A percentile compares a stretch with the other conserved stretches of the same genome.
These are phyloP conservation scores for Lepus townsendii DNA, from an alignment of 2,797 vertebrate genomes.

Conservation along the genomic window DNA sequence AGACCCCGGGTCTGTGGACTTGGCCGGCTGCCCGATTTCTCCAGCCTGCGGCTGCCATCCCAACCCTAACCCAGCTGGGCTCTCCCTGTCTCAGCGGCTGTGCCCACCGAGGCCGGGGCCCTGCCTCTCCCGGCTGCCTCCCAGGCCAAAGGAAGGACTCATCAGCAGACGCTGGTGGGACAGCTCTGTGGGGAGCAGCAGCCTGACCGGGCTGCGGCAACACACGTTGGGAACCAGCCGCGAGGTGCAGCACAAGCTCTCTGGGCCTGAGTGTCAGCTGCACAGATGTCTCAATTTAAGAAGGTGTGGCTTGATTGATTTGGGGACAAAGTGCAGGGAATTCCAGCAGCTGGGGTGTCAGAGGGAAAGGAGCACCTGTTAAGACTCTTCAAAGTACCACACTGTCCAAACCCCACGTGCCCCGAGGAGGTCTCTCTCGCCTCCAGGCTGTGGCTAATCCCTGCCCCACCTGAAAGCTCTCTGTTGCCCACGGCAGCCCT, in stretches of 20 bases:
- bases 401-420: not conserved
- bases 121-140: not conserved
- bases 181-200: not conserved
- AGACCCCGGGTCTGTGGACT: not conserved
- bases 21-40: conserved; percentile 6
- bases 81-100: not conserved
- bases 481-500: not conserved
- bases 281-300: conserved; percentile 70
- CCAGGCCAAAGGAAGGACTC: not conserved
- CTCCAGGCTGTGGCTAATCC: not conserved
- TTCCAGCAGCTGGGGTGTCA: conserved; percentile 39
- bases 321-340: not conserved
- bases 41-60: not conserved
- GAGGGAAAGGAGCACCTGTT: not conserved
- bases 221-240: conserved; percentile 37
- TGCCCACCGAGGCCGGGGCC: not conserved
- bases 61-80: not conserved
- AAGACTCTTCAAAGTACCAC: conserved; percentile 40
- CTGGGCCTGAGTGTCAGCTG: conserved; percentile 31
- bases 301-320: conserved; percentile 63
- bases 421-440: not conserved
- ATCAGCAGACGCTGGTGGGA: not conserved
- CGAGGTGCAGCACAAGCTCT: not conserved
- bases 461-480: not conserved
- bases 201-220: not conserved